These are phyloP conservation scores for Dromius quadrimaculatus DNA, from an alignment of 2,888 invertebrate species.

Conservation along the genomic window DNA sequence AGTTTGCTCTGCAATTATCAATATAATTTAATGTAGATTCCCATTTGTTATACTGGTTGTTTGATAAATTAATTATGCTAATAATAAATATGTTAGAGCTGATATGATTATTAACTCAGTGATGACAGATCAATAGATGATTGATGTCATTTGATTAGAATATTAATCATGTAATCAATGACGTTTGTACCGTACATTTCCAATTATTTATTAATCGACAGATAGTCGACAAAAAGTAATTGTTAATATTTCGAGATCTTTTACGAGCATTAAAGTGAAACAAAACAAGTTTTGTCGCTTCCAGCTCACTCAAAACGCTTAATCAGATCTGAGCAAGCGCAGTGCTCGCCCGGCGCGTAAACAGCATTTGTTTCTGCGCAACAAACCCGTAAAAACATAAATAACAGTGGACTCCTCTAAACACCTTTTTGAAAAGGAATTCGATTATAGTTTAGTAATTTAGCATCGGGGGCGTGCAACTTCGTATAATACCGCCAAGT, in stretches of 20 bases:
- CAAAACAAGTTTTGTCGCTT: no score
- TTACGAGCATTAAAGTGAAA: no score
- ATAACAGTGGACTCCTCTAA: constrained; percentile 61
- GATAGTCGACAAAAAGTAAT: no score
- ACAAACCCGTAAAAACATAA: constrained; percentile 55
- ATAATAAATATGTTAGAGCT: not conserved
- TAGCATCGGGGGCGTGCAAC: constrained; percentile 62
- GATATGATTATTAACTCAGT: constrained; percentile 27
- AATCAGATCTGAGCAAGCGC: not conserved
- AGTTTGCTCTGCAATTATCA: constrained; percentile 46
- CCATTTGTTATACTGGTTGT: constrained; percentile 28
- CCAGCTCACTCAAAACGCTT: not conserved
- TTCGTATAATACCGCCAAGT: constrained; percentile 60
- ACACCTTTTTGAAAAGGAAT: constrained; percentile 65
- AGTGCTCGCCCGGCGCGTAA: not conserved
- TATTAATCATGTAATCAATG: no score
- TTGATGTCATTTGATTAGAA: no score
- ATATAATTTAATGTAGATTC: constrained; percentile 44
- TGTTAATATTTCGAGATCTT: no score
- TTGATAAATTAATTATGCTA: constrained; percentile 28
- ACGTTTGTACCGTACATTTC: no score
- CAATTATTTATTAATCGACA: no score
- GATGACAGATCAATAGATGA: no score
- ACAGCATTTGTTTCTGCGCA: not conserved
- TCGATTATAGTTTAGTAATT: constrained; percentile 64